These are phyloP conservation scores for Bombyx huttoni DNA, from an alignment of 2,888 invertebrate genomes.

Conservation along the genomic window DNA sequence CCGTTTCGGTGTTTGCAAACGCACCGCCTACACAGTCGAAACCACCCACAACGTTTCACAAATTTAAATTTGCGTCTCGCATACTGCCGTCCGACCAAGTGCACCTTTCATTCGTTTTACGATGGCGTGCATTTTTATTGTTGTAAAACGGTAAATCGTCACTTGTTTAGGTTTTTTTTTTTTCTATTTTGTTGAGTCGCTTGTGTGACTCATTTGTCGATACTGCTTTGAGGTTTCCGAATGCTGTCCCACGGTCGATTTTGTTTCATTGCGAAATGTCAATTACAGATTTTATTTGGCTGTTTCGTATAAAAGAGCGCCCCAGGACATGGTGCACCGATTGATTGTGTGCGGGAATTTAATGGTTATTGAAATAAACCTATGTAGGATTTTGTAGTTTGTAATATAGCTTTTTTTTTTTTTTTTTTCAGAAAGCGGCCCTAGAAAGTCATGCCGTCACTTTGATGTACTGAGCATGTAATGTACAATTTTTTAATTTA, in stretches of 20 bases:
- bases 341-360: not conserved
- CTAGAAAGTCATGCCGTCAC: slow-evolving; percentile 11
- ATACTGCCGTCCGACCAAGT: slow-evolving; percentile 4
- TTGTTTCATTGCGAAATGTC: slow-evolving; percentile 21
- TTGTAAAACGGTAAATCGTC: slow-evolving; percentile 27
- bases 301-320: slow-evolving; percentile 13
- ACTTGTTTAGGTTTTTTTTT: slow-evolving; percentile 44
- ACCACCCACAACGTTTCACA: slow-evolving; percentile 49
- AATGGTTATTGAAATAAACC: not conserved
- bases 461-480: slow-evolving; percentile 12
- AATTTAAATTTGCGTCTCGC: slow-evolving; percentile 7
- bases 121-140: slow-evolving; percentile 2
- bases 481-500: slow-evolving; percentile 15
- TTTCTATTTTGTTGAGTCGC: slow-evolving; percentile 32
- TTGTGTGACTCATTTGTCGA: slow-evolving; percentile 48
- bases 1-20: slow-evolving; percentile 47
- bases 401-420: not conserved
- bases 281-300: slow-evolving; percentile 33
- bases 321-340: not conserved
- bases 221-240: slow-evolving; percentile 39
- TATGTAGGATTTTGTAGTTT: not conserved
- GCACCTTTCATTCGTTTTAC: slow-evolving; percentile 7
- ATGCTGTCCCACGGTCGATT: slow-evolving; percentile 34
- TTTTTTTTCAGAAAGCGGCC: slow-evolving; percentile 32
- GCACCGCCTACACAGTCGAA: slow-evolving; percentile 41